Conservation (phyloP, 2,888 invertebrate genomes). For the Proisotoma minuta region DNA sequence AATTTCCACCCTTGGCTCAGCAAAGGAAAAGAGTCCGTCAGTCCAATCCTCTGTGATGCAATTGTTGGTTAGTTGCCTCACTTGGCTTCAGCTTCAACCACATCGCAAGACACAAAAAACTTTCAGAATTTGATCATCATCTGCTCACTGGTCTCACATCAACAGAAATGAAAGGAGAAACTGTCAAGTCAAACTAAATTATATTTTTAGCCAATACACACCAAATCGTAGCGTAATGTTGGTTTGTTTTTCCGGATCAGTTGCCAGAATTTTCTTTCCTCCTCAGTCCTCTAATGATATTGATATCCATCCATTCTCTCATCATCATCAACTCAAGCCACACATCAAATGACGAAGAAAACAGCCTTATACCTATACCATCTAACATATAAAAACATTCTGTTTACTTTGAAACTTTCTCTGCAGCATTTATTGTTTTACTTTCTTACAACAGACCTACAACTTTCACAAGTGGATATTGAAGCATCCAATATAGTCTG, state of each 20-base stretch:
- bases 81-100: slow-evolving; percentile 7
- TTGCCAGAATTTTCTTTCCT: neutral
- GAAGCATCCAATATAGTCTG: no score
- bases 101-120: neutral
- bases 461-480: neutral
- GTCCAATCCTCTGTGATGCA: neutral
- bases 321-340: no score
- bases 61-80: no score
- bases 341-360: no score
- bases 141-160: no score
- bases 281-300: neutral
- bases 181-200: neutral
- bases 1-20: slow-evolving; percentile 6
- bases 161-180: neutral
- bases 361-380: no score
- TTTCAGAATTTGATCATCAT: slow-evolving; percentile 11
- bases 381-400: no score
- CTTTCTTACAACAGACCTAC: neutral
- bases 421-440: no score
- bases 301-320: no score
- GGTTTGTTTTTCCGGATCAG: slow-evolving; percentile 7
- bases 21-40: neutral
- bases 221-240: neutral
- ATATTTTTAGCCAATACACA: neutral
- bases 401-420: no score